A percentile compares a stretch with the other conserved stretches of the same genome.
Evolutionary conservation across 2,888 invertebrate genomes (phyloP).

Genomic region (Agriopis aurantiaria): DNA sequence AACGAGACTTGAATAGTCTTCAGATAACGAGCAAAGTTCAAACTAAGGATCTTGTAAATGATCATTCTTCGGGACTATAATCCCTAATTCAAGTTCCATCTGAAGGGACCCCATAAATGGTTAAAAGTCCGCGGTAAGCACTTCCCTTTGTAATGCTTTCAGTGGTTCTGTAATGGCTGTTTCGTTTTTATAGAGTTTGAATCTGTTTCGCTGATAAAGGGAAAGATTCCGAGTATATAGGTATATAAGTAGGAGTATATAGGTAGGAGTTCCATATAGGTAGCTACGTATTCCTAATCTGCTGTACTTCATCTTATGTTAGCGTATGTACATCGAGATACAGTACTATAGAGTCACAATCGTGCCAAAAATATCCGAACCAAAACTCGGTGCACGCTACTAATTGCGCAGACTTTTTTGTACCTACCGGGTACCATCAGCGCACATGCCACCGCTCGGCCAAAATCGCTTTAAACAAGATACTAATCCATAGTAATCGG

Average conservation of each 20-base stretch:
- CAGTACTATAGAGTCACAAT: too few species aligned
- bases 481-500: not conserved
- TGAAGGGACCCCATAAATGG: slow-evolving; percentile 45
- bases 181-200: slow-evolving; percentile 32
- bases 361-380: not conserved
- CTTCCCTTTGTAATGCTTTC: slow-evolving; percentile 31
- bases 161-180: slow-evolving; percentile 33
- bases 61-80: slow-evolving; percentile 57
- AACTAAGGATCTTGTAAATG: slow-evolving; percentile 62
- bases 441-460: too few species aligned
- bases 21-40: slow-evolving; percentile 61
- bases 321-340: not conserved
- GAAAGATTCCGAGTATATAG: slow-evolving; percentile 15
- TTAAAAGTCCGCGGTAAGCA: slow-evolving; percentile 36
- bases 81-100: slow-evolving; percentile 60
- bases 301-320: not conserved
- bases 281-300: slow-evolving; percentile 9
- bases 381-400: not conserved
- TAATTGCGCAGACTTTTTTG: too few species aligned
- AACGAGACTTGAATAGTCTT: slow-evolving; percentile 50
- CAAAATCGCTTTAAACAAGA: not conserved
- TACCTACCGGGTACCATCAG: too few species aligned
- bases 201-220: slow-evolving; percentile 20
- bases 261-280: too few species aligned
- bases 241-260: too few species aligned